phyloP scores from a whole-genome alignment of 2,888 invertebrate genomes.

The Tholera decimalis region DNA sequence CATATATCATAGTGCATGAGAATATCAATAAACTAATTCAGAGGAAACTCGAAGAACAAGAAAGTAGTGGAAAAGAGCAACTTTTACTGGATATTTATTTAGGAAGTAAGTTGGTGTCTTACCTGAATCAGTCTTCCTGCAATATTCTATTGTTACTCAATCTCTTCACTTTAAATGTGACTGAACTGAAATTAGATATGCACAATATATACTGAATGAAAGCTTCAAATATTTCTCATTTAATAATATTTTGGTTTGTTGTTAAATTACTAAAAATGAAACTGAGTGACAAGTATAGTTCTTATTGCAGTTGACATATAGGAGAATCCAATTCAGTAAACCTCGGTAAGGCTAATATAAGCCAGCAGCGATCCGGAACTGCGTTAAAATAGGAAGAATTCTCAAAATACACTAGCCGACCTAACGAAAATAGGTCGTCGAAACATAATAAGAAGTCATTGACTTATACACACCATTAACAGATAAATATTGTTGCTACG shows the following conservation, averaged over 20 bases:
- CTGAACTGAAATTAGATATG: constrained; percentile 10
- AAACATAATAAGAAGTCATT: constrained; percentile 69
- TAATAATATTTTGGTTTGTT: not conserved
- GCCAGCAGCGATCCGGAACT: constrained; percentile 56
- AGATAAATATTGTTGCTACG: constrained; percentile 5
- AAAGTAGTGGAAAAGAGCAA: not conserved
- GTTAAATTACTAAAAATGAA: not conserved
- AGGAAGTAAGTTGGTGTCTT: not conserved
- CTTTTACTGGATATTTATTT: not conserved
- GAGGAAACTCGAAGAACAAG: not conserved
- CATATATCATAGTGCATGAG: too few relatives aligned
- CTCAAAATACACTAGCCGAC: constrained; percentile 81
- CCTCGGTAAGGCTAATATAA: constrained; percentile 31
- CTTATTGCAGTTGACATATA: constrained; percentile 2
- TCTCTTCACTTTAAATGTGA: not conserved
- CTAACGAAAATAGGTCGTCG: constrained; percentile 80
- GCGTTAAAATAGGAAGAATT: constrained; percentile 71
- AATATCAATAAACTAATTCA: too few relatives aligned
- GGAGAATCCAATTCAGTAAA: constrained; percentile 18
- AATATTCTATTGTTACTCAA: not conserved
- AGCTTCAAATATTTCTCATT: not conserved
- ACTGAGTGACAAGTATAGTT: not conserved
- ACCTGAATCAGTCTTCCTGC: constrained; percentile 12
- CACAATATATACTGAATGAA: not conserved
- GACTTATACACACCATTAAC: constrained; percentile 59